Base-by-base conservation (phyloP, 2,888 invertebrate species). In the Leptinotarsa juncta region DNA sequence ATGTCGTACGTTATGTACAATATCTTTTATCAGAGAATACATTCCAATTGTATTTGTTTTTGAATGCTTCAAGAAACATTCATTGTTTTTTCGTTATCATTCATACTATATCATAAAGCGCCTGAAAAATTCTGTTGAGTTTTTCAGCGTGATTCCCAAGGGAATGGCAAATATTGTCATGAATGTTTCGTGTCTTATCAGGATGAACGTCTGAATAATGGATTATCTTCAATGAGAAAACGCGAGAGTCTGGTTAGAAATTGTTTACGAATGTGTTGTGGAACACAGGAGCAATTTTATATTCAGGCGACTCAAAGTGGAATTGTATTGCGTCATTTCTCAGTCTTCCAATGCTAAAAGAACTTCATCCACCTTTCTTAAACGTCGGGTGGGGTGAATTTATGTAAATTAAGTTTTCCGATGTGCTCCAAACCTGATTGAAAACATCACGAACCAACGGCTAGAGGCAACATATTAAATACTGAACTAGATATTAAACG, bases 141-240 rank as follows among this genome's bases (percentile, higher is more conserved):
- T 57, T 57, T 57, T 57, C 12, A 23, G 20, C 15, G 15, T 23
- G 15, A 14, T 15, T 20, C 57, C 14, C 57, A 7, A 53, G 53
- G 7, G 53, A 18, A 53, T 53, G 14, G 18, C 53, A 18, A 53
- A 12, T 42, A 53, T 10, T 18, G 18, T 53, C 57, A 23, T 57
- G 57, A 57, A 57, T 57, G 57, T 57, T 57, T 23, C 57, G 57
- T 57, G 57, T 57, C 57, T 23, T 57, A 57, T 57, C 57, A 57
- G 20, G 57, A 57, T 57, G 15, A 57, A 57, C 57, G 57, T 20
- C 57, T 57, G 20, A 57, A 57, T 57, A 57, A 57, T 26, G 57
- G 57, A 57, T 57, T 23, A 57, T 57, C 57, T 57, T 20, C 57
- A 57, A 15, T 23, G 15, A 57, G 57, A 57, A 20, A 57, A 23